A percentile compares a stretch with the other conserved stretches of the same genome.
These are phyloP conservation scores for Theocolax elegans DNA, from an alignment of 1,140 invertebrate genomes.

Conservation along the genomic window DNA sequence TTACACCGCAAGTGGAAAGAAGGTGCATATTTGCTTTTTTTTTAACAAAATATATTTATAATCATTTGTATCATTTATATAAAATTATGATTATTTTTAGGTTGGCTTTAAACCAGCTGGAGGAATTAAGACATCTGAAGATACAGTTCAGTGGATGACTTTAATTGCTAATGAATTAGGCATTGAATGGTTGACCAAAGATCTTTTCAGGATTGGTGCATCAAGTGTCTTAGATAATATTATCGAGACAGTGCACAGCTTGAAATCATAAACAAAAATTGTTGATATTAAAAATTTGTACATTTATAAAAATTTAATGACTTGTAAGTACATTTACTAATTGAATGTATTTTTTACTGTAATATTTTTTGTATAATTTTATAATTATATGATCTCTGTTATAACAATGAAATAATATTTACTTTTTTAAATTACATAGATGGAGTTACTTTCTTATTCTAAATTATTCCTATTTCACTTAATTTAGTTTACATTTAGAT, in stretches of 20 bases:
- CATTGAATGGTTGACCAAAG: constrained; percentile 83
- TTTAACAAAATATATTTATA: not conserved
- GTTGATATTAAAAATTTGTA: not conserved
- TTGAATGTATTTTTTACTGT: not conserved
- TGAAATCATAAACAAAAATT: constrained; percentile 18
- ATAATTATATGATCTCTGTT: constrained; percentile 15
- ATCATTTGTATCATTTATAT: not conserved
- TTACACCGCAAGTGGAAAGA: constrained; percentile 76
- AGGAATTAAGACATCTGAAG: constrained; percentile 87
- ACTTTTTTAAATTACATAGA: constrained; percentile 14
- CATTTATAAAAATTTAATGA: not conserved
- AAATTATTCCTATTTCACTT: not conserved
- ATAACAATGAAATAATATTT: constrained; percentile 4
- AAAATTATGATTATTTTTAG: constrained; percentile 65
- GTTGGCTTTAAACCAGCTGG: constrained; percentile 98
- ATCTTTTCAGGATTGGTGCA: constrained; percentile 94
- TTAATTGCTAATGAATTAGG: constrained; percentile 90
- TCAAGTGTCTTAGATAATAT: constrained; percentile 88
- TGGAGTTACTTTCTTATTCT: not conserved
- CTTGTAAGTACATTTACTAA: not conserved
- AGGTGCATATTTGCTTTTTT: constrained; percentile 58
- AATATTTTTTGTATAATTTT: constrained; percentile 5
- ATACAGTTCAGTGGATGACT: constrained; percentile 89
- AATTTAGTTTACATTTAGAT: not conserved
- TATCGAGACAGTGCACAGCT: constrained; percentile 47